Conservation (phyloP, 2,888 invertebrate genomes). For the Germaria angustata region DNA sequence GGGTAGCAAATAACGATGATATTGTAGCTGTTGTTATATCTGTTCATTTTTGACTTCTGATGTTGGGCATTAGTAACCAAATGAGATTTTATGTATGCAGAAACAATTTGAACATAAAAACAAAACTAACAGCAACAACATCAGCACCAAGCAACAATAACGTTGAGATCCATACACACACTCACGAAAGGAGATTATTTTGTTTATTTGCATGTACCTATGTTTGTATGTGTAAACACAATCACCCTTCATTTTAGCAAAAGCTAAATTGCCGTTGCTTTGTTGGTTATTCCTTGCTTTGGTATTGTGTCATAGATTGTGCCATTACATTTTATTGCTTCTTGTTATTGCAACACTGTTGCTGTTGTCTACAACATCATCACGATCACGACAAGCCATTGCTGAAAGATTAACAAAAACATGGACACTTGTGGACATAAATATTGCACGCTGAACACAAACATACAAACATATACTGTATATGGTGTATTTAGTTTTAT, state of each 20-base stretch:
- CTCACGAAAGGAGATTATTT: not conserved
- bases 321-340: not conserved
- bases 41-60: not conserved
- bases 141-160: conserved; percentile 8
- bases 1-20: not conserved
- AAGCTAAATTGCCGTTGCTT: not conserved
- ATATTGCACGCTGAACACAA: too few species aligned
- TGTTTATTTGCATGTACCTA: not conserved
- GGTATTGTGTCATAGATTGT: conserved; percentile 45
- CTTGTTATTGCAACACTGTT: conserved; percentile 35
- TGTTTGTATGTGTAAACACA: not conserved
- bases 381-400: not conserved
- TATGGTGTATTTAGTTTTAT: too few species aligned
- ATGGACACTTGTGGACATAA: not conserved
- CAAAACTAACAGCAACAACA: not conserved
- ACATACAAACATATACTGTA: too few species aligned
- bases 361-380: conserved; percentile 31
- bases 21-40: not conserved
- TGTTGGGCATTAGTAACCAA: conserved; percentile 41
- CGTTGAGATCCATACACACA: not conserved
- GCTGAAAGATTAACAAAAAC: not conserved
- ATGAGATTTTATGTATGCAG: conserved; percentile 57
- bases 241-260: not conserved
- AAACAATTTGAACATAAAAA: conserved; percentile 28
- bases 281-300: conserved; percentile 39